Evolutionary conservation across 53 echinoderm and acorn worm genomes (phyloP), one percentile per base, ranked within the genome.

Genomic region (Henricia sp.): DNA sequence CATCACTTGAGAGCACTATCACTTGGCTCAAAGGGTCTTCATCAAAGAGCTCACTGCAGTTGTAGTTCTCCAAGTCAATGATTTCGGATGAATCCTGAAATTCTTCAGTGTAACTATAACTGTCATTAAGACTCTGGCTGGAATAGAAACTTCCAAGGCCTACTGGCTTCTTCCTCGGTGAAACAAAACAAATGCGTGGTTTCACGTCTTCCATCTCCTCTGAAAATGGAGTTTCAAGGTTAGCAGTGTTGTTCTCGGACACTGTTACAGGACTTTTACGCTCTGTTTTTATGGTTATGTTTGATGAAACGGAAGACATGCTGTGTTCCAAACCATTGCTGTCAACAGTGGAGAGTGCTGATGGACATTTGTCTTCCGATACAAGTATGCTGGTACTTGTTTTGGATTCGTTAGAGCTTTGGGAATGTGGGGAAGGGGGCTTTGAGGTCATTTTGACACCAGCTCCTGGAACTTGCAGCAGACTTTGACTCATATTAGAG

Each of bases 31-130:
- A 46, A 9, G 11, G 19, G 60, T 80, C 80, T 24, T 80, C 80
- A 17, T 63, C 80, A 10, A 36, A 62, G 63, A 80, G 80, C 13
- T 80, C 42, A 36, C 80, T 80, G 63, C 50, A 64, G 64, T 80
- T 80, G 64, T 80, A 80, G 64, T 44, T 80, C 5, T 80, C 80
- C 50, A 80, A 23, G 17, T 80, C 80, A 26, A 80, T 80, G 19
- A 80, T 30, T 0, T 21, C 64, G 33, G 62, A 48, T 4, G 56
- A 43, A 24, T 76, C 59, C 26, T 27, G 59, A 8, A 27, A 64
- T 4, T 80, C 80, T 36, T 80, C 63, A 25, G 48, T 41, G 37
- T 16, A 80, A 24, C 20, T 32, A 8, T 8, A 55, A 33, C 74
- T 74, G 37, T 53, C 56, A 25, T 40, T 44, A n/a, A 34, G n/a